Evolutionary conservation across 2,888 invertebrate genomes (phyloP).

Genomic region (Gnatocerus cornutus): DNA sequence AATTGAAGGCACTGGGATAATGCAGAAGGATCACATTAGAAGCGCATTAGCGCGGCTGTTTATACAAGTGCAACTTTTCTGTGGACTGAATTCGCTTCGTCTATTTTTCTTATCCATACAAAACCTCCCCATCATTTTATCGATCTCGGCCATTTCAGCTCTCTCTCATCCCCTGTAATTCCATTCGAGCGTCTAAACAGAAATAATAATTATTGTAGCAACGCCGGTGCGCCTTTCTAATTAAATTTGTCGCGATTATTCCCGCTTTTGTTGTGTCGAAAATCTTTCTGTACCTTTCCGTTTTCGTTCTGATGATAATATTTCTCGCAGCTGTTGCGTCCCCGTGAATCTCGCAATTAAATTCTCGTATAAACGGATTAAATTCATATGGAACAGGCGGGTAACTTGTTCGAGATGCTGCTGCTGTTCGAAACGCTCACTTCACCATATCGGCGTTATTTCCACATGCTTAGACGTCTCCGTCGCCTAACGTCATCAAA

Average conservation of each 20-base stretch:
- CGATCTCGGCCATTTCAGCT: conserved; percentile 15
- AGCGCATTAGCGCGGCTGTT: not conserved
- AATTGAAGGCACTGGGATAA: not conserved
- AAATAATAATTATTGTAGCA: conserved; percentile 44
- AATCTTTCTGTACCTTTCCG: conserved; percentile 40
- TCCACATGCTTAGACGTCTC: conserved; percentile 63
- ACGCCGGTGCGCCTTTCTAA: conserved; percentile 45
- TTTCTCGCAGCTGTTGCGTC: conserved; percentile 49
- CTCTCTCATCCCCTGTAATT: conserved; percentile 22
- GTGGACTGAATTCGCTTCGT: not conserved
- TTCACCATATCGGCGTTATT: conserved; percentile 62
- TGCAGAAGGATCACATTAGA: not conserved
- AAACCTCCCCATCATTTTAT: conserved; percentile 1
- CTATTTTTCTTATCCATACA: not conserved
- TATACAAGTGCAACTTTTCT: not conserved
- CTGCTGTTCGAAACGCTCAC: conserved; percentile 34
- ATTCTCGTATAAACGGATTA: conserved; percentile 50
- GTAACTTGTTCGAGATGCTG: conserved; percentile 25
- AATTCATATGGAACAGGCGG: conserved; percentile 45
- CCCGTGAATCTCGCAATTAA: conserved; percentile 49
- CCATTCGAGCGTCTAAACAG: conserved; percentile 40
- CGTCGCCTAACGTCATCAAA: conserved; percentile 63
- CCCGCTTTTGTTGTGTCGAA: conserved; percentile 31
- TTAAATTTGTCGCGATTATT: conserved; percentile 48
- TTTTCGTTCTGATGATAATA: conserved; percentile 42